These are phyloP conservation scores for Montipora sp. DNA, from an alignment of 64 coral and sea anemone species.

Conservation along the genomic window DNA sequence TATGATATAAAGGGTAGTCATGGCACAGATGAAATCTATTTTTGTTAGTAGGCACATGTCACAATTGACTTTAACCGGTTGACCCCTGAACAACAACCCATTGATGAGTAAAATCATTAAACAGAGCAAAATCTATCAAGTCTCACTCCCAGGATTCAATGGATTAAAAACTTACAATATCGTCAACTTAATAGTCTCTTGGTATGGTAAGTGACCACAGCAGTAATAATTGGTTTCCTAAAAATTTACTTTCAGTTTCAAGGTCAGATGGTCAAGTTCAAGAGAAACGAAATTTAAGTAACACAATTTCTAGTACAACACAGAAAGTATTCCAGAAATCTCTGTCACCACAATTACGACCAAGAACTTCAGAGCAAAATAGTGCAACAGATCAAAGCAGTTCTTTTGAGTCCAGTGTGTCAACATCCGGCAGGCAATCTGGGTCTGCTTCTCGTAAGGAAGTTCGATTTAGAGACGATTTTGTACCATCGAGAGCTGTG, in stretches of 20 bases:
- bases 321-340: conserved; percentile 40
- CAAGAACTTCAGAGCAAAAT: conserved; percentile 13
- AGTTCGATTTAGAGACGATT: conserved; percentile 70
- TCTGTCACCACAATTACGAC: conserved; percentile 13
- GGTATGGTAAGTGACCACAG: no score
- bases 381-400: conserved; percentile 57
- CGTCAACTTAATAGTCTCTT: no score
- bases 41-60: no score
- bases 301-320: conserved; percentile 32
- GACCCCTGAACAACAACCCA: no score
- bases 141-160: no score
- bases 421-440: neutral
- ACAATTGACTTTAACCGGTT: no score
- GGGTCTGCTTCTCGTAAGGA: conserved; percentile 44
- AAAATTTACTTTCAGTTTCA: conserved; percentile 43
- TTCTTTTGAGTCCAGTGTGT: conserved; percentile 41
- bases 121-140: no score
- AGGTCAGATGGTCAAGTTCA: conserved; percentile 64
- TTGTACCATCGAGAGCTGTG: neutral
- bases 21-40: no score
- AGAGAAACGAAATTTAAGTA: conserved; percentile 59
- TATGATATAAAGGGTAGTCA: no score
- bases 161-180: no score
- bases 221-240: neutral
- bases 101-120: no score